Percentiles rank a stretch among this genome's conserved stretches.
These are phyloP conservation scores for Balanococcus diminutus DNA, from an alignment of 2,888 invertebrate genomes.

Conservation along the genomic window DNA sequence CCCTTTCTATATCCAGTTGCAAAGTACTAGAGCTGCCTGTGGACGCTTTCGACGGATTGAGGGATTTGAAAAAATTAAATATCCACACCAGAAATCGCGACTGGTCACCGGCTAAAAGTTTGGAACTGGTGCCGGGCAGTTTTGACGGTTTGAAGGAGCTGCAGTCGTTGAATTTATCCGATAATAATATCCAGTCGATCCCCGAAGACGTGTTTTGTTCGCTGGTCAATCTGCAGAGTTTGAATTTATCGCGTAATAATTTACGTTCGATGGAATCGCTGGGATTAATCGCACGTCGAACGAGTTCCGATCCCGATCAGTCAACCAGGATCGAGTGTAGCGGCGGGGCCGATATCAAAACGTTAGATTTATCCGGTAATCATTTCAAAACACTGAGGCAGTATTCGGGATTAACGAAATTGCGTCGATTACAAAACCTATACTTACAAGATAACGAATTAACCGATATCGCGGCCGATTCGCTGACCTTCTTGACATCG, in stretches of 20 bases:
- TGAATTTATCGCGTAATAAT: constrained; percentile 85
- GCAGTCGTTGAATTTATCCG: constrained; percentile 77
- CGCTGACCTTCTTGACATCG: constrained; percentile 78
- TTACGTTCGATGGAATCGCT: constrained; percentile 78
- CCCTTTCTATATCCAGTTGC: constrained; percentile 77
- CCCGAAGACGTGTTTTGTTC: constrained; percentile 82
- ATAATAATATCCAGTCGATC: constrained; percentile 81
- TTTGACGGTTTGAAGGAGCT: constrained; percentile 80
- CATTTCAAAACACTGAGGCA: constrained; percentile 75
- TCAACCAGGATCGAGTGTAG: constrained; percentile 66
- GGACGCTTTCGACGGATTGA: constrained; percentile 79
- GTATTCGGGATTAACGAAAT: constrained; percentile 71
- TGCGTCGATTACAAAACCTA: constrained; percentile 79
- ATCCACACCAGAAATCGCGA: constrained; percentile 80
- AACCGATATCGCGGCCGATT: constrained; percentile 76
- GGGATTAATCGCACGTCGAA: constrained; percentile 74
- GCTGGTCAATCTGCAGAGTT: constrained; percentile 76
- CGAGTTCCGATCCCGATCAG: constrained; percentile 63
- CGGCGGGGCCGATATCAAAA: constrained; percentile 74
- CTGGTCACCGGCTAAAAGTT: constrained; percentile 73
- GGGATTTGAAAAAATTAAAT: constrained; percentile 77
- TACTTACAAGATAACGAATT: constrained; percentile 84
- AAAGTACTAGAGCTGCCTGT: constrained; percentile 78
- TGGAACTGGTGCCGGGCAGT: constrained; percentile 75
- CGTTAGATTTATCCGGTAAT: constrained; percentile 81